phyloP scores from a whole-genome alignment of 2,888 invertebrate genomes.

The Bellardia bayeri region DNA sequence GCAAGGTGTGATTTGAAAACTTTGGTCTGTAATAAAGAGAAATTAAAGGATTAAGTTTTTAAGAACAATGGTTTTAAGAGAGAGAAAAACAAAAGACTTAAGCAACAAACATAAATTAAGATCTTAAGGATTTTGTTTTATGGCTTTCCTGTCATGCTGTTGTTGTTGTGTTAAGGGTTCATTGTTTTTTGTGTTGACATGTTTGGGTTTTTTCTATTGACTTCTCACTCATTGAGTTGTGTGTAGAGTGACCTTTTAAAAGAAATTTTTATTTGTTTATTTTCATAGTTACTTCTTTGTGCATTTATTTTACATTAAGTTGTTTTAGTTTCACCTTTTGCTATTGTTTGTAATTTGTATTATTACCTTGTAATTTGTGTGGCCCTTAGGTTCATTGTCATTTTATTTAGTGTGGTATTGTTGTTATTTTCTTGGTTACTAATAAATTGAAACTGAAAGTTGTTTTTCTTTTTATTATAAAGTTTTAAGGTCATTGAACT shows the following conservation, averaged over 20 bases:
- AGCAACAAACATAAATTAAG: not conserved
- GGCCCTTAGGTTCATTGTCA: slow-evolving; percentile 52
- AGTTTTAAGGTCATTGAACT: slow-evolving; percentile 37
- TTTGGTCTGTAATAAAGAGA: slow-evolving; percentile 37
- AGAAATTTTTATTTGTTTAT: slow-evolving; percentile 4
- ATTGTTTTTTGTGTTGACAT: slow-evolving; percentile 5
- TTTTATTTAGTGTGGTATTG: not conserved
- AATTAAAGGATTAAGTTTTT: not conserved
- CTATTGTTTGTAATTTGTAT: slow-evolving; percentile 34
- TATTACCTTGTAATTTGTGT: slow-evolving; percentile 27
- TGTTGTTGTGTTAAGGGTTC: not conserved
- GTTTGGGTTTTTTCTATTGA: not conserved
- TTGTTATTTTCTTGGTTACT: not conserved
- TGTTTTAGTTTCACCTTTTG: not conserved
- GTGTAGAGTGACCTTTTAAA: slow-evolving; percentile 10
- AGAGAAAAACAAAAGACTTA: slow-evolving; percentile 26
- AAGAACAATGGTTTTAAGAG: too few species aligned
- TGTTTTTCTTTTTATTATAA: not conserved
- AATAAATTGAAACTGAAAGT: slow-evolving; percentile 18
- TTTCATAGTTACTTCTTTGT: not conserved
- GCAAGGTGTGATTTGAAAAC: slow-evolving; percentile 83
- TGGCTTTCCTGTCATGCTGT: not conserved
- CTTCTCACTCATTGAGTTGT: not conserved
- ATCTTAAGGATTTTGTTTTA: not conserved
- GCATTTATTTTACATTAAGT: not conserved